Base-by-base conservation (phyloP, 2,797 vertebrate genomes). In the Spondyliosoma cantharus region DNA sequence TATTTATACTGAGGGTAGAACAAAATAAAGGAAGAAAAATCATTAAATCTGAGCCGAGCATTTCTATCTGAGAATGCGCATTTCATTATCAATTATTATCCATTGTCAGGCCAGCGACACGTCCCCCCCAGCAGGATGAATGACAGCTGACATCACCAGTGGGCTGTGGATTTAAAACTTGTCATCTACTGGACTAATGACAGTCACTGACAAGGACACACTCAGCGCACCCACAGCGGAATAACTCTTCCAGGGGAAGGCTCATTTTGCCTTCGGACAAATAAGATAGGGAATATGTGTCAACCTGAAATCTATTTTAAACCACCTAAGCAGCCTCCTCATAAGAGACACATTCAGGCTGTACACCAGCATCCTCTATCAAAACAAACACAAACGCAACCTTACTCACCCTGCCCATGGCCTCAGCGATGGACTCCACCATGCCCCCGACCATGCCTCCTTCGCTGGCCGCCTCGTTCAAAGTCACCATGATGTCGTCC, bases 401-500 rank as follows among this genome's bases (percentile, higher is more conserved):
- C 4, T 16, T 29, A 71, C 96, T 95, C 82, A 99, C 98, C 96
- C 96, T 95, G 91, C 95, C 96, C 95, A 99, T 97, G 71, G 97
- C 95, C 80, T 99, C 98, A 12, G 97, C 97, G 3, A 99, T 98
- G 1, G 97, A 96, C 50, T 98, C 97, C 65, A 99, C 97, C 97
- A 99, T 99, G 60, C 98, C 97, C 6, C 97, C 97, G 17, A 99
- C 98, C 96, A 99, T 96, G 53, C 98, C 98, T 3, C 97, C 98
- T 87, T 99, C 98, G 3, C 98, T 99, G 59, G 98, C 98, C 0
- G 98, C 98, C 90, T 99, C 98, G 0, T 98, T 99, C 88, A 99
- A 87, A 0, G 98, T 99, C 90, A 98, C 97, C 98, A 99, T 98
- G 82, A 99, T 97, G 91, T 99, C 98, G 13, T 99, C 98, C 52